Evolutionary conservation across 1,140 invertebrate genomes (phyloP).

Genomic region (Matsumurasca onukii): DNA sequence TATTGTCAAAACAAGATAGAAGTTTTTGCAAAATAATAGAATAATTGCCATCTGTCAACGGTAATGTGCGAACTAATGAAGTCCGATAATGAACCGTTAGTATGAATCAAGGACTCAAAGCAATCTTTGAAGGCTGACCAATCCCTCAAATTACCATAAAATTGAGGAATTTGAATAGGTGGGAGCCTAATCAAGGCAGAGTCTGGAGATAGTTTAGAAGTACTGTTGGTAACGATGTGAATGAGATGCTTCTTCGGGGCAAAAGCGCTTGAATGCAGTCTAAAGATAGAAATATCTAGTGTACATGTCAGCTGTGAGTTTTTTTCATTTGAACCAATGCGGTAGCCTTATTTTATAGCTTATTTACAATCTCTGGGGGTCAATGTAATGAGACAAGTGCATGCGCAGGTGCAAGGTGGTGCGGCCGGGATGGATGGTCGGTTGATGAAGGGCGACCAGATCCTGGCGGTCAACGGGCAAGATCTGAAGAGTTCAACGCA

Average conservation of each 20-base stretch:
- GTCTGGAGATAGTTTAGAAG: too few relatives aligned
- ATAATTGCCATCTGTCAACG: background rate
- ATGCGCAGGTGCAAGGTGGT: conserved; percentile 84
- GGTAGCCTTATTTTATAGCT: too few relatives aligned
- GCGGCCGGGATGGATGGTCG: conserved; percentile 89
- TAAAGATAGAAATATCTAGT: background rate
- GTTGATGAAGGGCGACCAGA: conserved; percentile 90
- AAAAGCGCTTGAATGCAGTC: background rate
- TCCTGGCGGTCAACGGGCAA: conserved; percentile 87
- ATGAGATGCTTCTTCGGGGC: background rate
- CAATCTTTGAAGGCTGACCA: conserved; percentile 5
- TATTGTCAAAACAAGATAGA: background rate
- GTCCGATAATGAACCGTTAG: background rate
- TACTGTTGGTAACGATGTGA: background rate
- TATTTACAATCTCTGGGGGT: too few relatives aligned
- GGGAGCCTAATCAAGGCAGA: background rate
- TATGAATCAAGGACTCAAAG: background rate
- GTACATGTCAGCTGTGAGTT: background rate
- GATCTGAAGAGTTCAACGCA: conserved; percentile 79
- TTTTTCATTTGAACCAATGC: too few relatives aligned
- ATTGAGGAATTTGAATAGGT: background rate
- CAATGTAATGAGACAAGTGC: too few relatives aligned
- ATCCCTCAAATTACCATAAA: background rate
- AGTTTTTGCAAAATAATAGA: background rate
- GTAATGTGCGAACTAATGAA: background rate